Evolutionary conservation across 2,113 vertebrate species (phyloP).

Genomic region (Chaetodon auriga): DNA sequence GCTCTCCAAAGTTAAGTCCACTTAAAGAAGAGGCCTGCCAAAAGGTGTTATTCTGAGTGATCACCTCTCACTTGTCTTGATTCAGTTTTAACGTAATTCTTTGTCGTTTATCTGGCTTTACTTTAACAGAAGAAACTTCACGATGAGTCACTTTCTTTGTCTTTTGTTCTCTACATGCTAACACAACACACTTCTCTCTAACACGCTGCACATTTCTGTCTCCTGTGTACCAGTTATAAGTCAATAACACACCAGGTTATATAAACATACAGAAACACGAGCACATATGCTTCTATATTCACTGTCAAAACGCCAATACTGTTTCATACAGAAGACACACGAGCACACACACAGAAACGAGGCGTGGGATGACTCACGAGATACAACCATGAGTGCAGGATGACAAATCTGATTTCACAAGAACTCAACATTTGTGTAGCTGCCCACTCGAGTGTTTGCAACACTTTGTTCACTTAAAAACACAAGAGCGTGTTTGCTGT

Average conservation of each 20-base stretch:
- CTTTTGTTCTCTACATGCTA: not conserved
- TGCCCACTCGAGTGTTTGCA: conserved; percentile 10
- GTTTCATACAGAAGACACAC: conserved; percentile 9
- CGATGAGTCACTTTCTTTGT: not conserved
- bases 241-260: not conserved
- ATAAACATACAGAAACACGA: not conserved
- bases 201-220: not conserved
- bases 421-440: conserved; percentile 38
- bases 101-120: too few species aligned
- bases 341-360: not conserved
- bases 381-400: conserved; percentile 19
- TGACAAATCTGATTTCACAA: conserved; percentile 57
- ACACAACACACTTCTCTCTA: not conserved
- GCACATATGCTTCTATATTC: not conserved
- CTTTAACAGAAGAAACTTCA: not conserved
- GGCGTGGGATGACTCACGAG: conserved; percentile 32
- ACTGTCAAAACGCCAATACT: not conserved
- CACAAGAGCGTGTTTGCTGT: conserved; percentile 15
- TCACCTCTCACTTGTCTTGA: not conserved
- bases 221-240: not conserved
- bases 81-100: not conserved
- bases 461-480: conserved; percentile 7
- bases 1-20: not conserved
- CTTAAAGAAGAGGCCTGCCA: not conserved
- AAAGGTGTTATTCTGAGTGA: too few species aligned